phyloP scores from a whole-genome alignment of 2,888 invertebrate species.

The Hybos culiciformis region DNA sequence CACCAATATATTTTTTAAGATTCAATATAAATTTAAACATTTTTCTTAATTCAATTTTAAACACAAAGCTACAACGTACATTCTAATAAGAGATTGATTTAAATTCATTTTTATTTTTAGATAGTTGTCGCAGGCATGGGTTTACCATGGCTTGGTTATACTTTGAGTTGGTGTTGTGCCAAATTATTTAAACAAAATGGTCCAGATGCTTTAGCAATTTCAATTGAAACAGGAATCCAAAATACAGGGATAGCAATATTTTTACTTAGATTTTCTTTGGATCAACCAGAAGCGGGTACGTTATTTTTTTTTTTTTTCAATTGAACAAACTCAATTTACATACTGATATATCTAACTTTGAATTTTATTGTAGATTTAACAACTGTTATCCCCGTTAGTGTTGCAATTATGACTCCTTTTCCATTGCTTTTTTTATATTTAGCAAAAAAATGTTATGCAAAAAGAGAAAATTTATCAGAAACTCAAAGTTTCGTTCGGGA shows the following conservation, averaged over 20 bases:
- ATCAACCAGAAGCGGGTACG: slow-evolving; percentile 76
- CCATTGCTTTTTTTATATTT: slow-evolving; percentile 54
- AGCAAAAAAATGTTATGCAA: slow-evolving; percentile 34
- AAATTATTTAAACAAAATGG: slow-evolving; percentile 45
- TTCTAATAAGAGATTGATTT: too few relatives aligned
- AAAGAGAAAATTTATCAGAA: background rate
- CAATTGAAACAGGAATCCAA: slow-evolving; percentile 86
- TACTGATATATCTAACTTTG: too few relatives aligned
- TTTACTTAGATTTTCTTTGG: slow-evolving; percentile 63
- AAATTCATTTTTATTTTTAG: slow-evolving; percentile 37
- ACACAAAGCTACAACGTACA: too few relatives aligned
- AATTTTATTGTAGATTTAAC: too few relatives aligned
- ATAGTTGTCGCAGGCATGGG: slow-evolving; percentile 66
- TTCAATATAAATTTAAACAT: too few relatives aligned
- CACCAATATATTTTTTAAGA: too few relatives aligned
- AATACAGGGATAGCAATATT: slow-evolving; percentile 88
- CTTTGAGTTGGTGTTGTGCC: slow-evolving; percentile 51
- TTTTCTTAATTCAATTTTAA: too few relatives aligned
- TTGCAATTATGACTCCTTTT: slow-evolving; percentile 87
- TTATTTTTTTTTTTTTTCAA: too few relatives aligned
- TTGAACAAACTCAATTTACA: too few relatives aligned
- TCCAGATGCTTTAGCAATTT: slow-evolving; percentile 68
- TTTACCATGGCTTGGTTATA: slow-evolving; percentile 71
- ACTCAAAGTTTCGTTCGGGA: too few relatives aligned
- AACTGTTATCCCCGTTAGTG: slow-evolving; percentile 79